Conservation (phyloP, 2,113 vertebrate genomes). For the Daphoenositta chrysoptera region DNA sequence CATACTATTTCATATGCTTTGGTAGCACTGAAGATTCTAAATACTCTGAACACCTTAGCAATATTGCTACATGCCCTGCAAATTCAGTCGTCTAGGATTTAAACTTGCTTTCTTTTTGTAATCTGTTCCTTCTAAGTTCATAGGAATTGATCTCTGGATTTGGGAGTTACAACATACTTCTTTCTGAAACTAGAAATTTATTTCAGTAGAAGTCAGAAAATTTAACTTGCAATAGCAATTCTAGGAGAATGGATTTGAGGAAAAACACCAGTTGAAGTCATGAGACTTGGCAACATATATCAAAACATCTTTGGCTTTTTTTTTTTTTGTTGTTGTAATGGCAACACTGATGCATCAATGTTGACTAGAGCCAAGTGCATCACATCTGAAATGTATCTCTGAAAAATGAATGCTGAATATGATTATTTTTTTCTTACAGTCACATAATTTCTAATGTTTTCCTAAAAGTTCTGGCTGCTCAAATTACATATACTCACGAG, state of each 20-base stretch:
- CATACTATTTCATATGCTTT: neutral
- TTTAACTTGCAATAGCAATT: neutral
- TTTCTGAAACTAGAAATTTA: neutral
- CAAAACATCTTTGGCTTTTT: neutral
- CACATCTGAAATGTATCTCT: neutral
- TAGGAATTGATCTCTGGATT: neutral
- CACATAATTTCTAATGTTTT: neutral
- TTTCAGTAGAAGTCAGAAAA: neutral
- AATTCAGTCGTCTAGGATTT: neutral
- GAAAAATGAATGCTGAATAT: neutral
- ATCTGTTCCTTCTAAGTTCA: neutral
- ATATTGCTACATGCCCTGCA: neutral
- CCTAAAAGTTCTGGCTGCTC: neutral
- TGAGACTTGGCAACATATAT: neutral
- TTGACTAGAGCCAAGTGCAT: neutral
- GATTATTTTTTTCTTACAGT: neutral
- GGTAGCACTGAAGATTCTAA: neutral
- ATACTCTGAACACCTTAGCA: neutral
- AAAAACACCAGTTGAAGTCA: neutral
- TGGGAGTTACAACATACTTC: neutral
- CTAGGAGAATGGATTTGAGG: neutral
- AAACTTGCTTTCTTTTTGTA: neutral
- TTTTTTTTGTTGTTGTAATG: neutral
- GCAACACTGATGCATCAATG: neutral
- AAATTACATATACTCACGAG: neutral